A percentile compares a stretch with the other conserved stretches of the same genome.
phyloP scores from a whole-genome alignment of 2,797 vertebrate genomes.

The Eupleurogrammus muticus region DNA sequence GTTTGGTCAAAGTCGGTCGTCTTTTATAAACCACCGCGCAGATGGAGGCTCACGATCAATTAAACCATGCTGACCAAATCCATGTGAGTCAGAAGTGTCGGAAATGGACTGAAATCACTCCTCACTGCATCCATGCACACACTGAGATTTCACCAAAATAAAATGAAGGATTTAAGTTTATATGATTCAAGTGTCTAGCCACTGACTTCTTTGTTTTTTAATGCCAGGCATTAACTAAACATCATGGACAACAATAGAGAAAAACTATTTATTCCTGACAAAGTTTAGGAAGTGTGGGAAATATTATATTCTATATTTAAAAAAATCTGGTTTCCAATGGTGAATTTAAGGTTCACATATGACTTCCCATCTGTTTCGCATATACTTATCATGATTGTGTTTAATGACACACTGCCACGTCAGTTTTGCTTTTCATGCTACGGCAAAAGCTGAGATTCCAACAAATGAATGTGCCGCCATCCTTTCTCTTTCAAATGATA shows the following conservation, averaged over 20 bases:
- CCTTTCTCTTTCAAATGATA: background rate
- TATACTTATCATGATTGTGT: background rate
- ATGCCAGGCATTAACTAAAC: no score
- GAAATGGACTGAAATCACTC: no score
- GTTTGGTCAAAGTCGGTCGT: slow-evolving; percentile 16
- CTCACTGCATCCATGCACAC: no score
- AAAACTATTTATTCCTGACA: no score
- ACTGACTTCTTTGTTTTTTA: no score
- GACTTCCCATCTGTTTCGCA: background rate
- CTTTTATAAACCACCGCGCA: slow-evolving; percentile 5
- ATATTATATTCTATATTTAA: no score
- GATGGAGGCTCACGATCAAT: background rate
- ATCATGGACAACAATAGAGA: no score
- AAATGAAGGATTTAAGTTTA: background rate
- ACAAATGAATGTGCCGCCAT: background rate
- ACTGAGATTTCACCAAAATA: background rate
- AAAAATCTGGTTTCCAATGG: background rate
- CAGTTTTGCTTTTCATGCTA: background rate
- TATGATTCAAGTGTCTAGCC: no score
- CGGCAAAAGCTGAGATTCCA: background rate
- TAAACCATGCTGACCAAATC: background rate
- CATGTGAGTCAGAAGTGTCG: background rate
- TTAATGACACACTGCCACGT: background rate
- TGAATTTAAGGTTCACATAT: background rate
- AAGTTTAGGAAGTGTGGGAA: no score